Percentiles rank a stretch among this genome's conserved stretches.
phyloP scores from a whole-genome alignment of 2,797 vertebrate genomes.

The Lutjanus argentimaculatus region DNA sequence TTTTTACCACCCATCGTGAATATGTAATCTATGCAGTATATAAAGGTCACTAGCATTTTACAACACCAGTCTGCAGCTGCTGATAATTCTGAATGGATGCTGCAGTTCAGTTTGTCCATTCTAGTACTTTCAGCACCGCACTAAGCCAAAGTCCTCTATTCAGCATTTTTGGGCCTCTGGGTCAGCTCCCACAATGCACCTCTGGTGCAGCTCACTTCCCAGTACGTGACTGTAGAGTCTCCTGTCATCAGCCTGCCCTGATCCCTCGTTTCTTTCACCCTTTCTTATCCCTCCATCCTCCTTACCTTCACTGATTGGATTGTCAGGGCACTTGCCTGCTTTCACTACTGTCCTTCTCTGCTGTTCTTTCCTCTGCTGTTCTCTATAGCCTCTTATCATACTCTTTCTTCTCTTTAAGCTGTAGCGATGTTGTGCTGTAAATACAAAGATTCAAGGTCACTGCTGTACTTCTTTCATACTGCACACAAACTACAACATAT shows the following conservation, averaged over 20 bases:
- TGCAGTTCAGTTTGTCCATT: constrained; percentile 31
- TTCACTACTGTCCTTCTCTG: neutral
- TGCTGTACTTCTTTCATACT: no score
- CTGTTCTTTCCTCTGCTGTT: neutral
- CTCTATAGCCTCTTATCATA: neutral
- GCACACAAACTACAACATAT: no score
- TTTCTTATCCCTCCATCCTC: constrained; percentile 59
- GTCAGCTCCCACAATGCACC: constrained; percentile 64
- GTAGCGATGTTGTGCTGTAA: no score
- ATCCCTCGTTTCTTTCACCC: constrained; percentile 40
- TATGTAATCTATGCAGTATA: rapidly evolving
- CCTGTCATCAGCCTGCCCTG: constrained; percentile 35
- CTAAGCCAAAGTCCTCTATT: constrained; percentile 37
- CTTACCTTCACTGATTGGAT: constrained; percentile 66
- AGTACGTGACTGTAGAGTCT: constrained; percentile 41
- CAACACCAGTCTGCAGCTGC: neutral
- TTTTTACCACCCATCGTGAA: neutral
- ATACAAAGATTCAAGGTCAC: no score
- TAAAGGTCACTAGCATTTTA: neutral
- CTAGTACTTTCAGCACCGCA: constrained; percentile 16
- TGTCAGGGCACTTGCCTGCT: constrained; percentile 44
- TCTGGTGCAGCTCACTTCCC: constrained; percentile 20
- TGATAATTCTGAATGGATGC: constrained; percentile 36
- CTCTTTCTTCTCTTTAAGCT: neutral
- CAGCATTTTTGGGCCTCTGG: constrained; percentile 27